phyloP scores from a whole-genome alignment of 1,140 invertebrate species.

The Diprion similis region DNA sequence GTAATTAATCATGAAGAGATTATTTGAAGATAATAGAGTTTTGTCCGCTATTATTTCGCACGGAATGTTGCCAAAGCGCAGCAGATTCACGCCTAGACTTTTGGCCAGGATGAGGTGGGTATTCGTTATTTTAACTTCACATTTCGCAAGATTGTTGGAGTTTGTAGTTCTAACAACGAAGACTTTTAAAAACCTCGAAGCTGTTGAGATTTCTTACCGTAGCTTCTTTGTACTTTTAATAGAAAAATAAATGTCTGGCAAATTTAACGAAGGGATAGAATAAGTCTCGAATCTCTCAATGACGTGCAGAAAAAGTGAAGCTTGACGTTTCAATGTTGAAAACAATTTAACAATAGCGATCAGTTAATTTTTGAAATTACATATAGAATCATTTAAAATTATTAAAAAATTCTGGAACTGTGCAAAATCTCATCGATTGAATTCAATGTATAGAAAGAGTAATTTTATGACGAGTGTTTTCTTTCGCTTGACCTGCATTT shows the following conservation, averaged over 20 bases:
- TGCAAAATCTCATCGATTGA: too few species aligned
- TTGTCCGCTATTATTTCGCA: too few species aligned
- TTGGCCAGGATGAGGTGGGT: constrained; percentile 50
- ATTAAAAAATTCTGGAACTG: too few species aligned
- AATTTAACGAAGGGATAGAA: too few species aligned
- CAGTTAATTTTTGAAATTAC: too few species aligned
- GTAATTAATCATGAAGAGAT: constrained; percentile 22
- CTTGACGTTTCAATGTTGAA: too few species aligned
- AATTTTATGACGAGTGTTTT: neutral
- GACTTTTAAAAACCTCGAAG: neutral
- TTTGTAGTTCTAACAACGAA: neutral
- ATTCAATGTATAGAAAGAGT: too few species aligned
- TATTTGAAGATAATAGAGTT: too few species aligned
- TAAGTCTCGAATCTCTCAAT: too few species aligned
- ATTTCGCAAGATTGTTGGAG: neutral
- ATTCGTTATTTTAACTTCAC: constrained; percentile 1
- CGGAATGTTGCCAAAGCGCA: constrained; percentile 36
- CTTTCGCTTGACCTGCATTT: neutral
- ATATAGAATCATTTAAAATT: too few species aligned
- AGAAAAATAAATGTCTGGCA: neutral
- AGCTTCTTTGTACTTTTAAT: neutral
- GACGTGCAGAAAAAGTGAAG: too few species aligned
- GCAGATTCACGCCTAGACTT: constrained; percentile 51
- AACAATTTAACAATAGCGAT: too few species aligned
- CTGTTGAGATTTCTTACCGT: neutral